Evolutionary conservation across 2,797 vertebrate species (phyloP), one percentile per base, ranked within the genome.

Genomic region (Ficedula albicollis): DNA sequence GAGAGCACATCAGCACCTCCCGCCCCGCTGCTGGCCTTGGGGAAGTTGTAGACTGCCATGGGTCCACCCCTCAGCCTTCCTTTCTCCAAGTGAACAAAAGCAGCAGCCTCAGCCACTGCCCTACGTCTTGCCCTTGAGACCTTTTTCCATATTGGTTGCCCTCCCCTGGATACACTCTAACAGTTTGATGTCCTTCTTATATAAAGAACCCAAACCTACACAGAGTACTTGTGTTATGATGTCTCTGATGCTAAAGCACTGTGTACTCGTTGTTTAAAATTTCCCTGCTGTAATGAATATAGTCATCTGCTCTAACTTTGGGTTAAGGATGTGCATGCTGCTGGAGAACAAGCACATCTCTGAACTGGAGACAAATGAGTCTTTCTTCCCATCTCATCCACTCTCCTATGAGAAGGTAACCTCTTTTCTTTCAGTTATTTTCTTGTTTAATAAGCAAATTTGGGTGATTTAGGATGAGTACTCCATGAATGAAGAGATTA

Each of bases 291-390:
- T 34, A 87, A 83, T 72, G 29, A 91, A 48, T 29, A 2, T 70
- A 72, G 46, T 75, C 5, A 2, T 88, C 54, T 72, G 78, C 17
- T 92, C 41, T 70, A 75, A 78, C 38, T 39, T 44, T 30, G 88
- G 90, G 56, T 75, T 92, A 81, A 91, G 95, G n/a, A 78, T 97
- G n/a, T 94, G 43, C 34, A 49, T 84, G 73, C 68, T 96, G 58
- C 82, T 96, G 80, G 91, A 93, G 72, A 96, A 97, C 3, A 88
- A 95, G 54, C 32, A 68, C 49, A 70, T 94, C 56, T 96, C 91
- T 70, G 95, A 96, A 93, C 52, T 51, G 29, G 43, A 92, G 54
- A 49, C 17, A 73, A 79, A 55, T 9, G 60, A 91, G 4, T 49
- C 70, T 77, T 87, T 64, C 41, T 79, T 66, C 26, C 74, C 54